Conservation (phyloP, 2,113 vertebrate genomes). For the Podarcis raffonei region DNA sequence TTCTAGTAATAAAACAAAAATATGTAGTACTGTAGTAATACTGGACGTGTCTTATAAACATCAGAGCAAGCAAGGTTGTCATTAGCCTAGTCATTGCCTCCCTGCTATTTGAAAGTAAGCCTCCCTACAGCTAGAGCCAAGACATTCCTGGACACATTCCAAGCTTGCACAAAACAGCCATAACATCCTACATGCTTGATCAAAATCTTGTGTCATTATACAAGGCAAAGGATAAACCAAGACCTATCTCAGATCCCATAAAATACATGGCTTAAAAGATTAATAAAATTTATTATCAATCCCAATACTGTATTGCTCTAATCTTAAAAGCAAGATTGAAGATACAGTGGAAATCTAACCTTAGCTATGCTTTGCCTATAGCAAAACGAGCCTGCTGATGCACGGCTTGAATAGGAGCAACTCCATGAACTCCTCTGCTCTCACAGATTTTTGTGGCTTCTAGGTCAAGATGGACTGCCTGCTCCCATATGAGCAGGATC, state of each 20-base stretch:
- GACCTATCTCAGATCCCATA: constrained; percentile 31
- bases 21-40: neutral
- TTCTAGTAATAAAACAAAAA: neutral
- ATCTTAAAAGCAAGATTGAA: constrained; percentile 14
- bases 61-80: neutral
- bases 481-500: neutral
- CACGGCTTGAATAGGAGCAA: neutral
- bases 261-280: constrained; percentile 55
- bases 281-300: constrained; percentile 49
- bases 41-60: neutral
- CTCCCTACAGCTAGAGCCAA: constrained; percentile 31
- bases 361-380: neutral
- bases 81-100: neutral
- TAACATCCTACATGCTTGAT: constrained; percentile 52
- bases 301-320: constrained; percentile 33
- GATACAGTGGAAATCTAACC: too few species aligned
- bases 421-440: neutral
- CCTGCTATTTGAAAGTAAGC: constrained; percentile 20
- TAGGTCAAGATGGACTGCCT: neutral
- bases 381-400: constrained; percentile 12
- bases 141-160: constrained; percentile 36
- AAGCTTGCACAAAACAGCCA: constrained; percentile 51
- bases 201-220: constrained; percentile 50
- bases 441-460: neutral
- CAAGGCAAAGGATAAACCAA: constrained; percentile 51